These are phyloP conservation scores for Cydia fagiglandana DNA, from an alignment of 1,140 invertebrate genomes.

Conservation along the genomic window DNA sequence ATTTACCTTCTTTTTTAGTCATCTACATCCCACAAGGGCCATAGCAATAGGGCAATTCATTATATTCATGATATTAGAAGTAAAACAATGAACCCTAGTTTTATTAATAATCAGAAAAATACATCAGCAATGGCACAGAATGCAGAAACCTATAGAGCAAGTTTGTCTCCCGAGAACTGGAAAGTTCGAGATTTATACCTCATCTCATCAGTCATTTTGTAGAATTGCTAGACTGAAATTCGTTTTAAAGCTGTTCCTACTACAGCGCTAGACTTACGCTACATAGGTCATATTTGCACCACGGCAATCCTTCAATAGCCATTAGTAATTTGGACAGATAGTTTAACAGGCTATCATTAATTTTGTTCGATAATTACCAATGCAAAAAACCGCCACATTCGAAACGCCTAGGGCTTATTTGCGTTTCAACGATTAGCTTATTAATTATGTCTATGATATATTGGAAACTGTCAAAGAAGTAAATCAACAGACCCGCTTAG, in stretches of 20 bases:
- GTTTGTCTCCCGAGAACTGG: neutral
- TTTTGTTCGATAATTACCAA: conserved; percentile 20
- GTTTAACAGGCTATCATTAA: conserved; percentile 11
- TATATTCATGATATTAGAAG: too few relatives aligned
- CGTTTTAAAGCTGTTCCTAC: neutral
- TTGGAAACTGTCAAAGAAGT: conserved; percentile 2
- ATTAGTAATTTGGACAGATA: conserved; percentile 21
- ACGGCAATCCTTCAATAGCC: neutral
- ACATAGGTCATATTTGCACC: neutral
- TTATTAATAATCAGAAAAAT: too few relatives aligned
- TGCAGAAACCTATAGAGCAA: neutral
- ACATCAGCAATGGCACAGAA: neutral
- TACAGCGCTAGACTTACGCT: neutral
- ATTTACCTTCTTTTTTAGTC: too few relatives aligned
- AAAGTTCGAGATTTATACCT: neutral
- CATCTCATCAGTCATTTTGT: neutral
- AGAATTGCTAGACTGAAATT: neutral
- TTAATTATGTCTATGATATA: conserved; percentile 9
- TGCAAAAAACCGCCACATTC: neutral
- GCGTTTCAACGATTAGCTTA: conserved; percentile 25
- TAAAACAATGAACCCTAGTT: too few relatives aligned
- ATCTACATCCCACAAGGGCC: too few relatives aligned
- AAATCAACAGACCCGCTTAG: neutral
- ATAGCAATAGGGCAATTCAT: too few relatives aligned
- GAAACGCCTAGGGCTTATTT: conserved; percentile 27